Evolutionary conservation across 2,888 invertebrate genomes (phyloP), one percentile per base, ranked within the genome.

Genomic region (Torymus auratus): DNA sequence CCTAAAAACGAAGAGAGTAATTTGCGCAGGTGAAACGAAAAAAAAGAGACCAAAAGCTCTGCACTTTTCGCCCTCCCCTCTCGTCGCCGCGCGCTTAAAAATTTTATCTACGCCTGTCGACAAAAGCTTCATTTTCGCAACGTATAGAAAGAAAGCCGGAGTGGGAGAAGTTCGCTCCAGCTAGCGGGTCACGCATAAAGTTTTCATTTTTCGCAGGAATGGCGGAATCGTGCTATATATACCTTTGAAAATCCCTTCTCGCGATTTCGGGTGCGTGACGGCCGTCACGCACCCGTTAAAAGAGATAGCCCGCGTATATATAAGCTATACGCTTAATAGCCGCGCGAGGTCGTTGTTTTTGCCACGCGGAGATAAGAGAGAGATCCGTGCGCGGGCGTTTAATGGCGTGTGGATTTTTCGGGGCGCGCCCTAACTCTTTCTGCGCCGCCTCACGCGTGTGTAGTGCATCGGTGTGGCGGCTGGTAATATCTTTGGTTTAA

Each of bases 391-490:
- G n/a, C 2, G 53, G 82, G 80, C 85, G 87, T 84, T 87, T 88
- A 89, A 89, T 88, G 88, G 87, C 85, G 87, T 86, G 87, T 87
- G 85, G 85, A 86, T 86, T 87, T 87, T 87, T 86, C 85, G 84
- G 85, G 83, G 78, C 65, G 72, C 52, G 74, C 77, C 28, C 58
- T 72, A 75, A 72, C 83, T 84, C 85, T 86, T 83, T 82, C 81
- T 5, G 13, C 28, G 23, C 41, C 58, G 14, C 80, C 75, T 73
- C 80, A 68, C 79, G 15, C 14, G 52, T 74, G 2, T 61, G 56
- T 65, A 64, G 7, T 23, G 4, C 52, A 41, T 15, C 15, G 28
- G 14, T 15, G 58, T 13, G 58, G 23, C 14, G 12, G 15, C n/a
- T 62, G 3, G 23, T 52, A 72, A 64, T 74, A 65, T 50, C 23